Percentiles rank a stretch among this genome's conserved stretches.
Conservation (phyloP, 2,888 invertebrate genomes). For the Scaptomyza flava region DNA sequence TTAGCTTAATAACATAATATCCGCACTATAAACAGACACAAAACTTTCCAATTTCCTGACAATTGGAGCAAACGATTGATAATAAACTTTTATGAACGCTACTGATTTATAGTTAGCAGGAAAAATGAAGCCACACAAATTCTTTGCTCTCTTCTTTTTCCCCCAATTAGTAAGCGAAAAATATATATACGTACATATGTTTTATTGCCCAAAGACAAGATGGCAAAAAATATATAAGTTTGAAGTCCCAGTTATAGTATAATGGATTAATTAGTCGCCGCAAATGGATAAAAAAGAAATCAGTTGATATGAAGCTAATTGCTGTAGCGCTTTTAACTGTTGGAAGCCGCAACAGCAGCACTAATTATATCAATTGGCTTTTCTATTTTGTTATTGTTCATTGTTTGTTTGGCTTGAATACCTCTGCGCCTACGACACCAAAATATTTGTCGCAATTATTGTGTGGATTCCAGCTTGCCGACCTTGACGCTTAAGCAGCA, state of each 20-base stretch:
- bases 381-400: slow-evolving; percentile 41
- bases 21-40: slow-evolving; percentile 28
- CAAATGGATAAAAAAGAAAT: slow-evolving; percentile 53
- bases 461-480: slow-evolving; percentile 22
- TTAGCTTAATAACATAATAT: slow-evolving; percentile 48
- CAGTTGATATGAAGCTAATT: slow-evolving; percentile 62
- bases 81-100: slow-evolving; percentile 52
- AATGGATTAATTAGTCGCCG: slow-evolving; percentile 58
- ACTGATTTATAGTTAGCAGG: slow-evolving; percentile 38
- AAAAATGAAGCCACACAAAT: slow-evolving; percentile 37
- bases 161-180: slow-evolving; percentile 38
- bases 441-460: slow-evolving; percentile 32
- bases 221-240: slow-evolving; percentile 20
- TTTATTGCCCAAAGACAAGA: slow-evolving; percentile 50
- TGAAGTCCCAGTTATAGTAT: slow-evolving; percentile 43
- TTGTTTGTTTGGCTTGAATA: slow-evolving; percentile 30
- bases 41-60: slow-evolving; percentile 65
- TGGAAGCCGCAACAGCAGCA: slow-evolving; percentile 24
- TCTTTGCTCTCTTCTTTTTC: slow-evolving; percentile 18
- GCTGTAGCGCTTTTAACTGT: slow-evolving; percentile 40
- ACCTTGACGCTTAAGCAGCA: slow-evolving; percentile 45
- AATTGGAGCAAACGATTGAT: slow-evolving; percentile 69
- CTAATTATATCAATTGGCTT: slow-evolving; percentile 63
- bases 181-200: slow-evolving; percentile 4
- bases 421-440: slow-evolving; percentile 26